Percentiles rank a stretch among this genome's conserved stretches.
These are phyloP conservation scores for Sialia sialis DNA, from an alignment of 2,113 vertebrate species.

Conservation along the genomic window DNA sequence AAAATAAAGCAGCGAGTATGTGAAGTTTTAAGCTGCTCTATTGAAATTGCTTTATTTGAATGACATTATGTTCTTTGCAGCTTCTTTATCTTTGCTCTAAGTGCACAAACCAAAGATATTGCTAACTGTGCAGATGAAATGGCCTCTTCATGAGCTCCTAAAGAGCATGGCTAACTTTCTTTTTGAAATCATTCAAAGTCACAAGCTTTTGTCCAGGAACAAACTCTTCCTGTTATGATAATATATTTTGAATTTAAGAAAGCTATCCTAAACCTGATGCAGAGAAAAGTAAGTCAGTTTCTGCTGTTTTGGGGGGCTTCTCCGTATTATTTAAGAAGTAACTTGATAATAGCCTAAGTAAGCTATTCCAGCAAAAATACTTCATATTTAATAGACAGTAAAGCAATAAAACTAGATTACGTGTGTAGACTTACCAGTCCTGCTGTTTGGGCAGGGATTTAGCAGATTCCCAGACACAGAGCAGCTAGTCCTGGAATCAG, in stretches of 20 bases:
- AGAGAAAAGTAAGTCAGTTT: not conserved
- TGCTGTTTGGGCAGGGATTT: conserved; percentile 39
- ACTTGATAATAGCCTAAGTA: not conserved
- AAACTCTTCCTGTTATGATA: not conserved
- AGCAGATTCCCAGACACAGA: conserved; percentile 52
- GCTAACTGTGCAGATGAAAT: not conserved
- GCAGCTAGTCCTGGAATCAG: not conserved
- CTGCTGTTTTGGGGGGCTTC: not conserved
- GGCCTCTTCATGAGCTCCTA: not conserved
- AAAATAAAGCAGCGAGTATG: not conserved
- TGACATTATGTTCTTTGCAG: not conserved
- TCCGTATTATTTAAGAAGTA: not conserved
- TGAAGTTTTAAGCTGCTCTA: not conserved
- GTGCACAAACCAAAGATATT: not conserved
- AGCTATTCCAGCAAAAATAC: not conserved
- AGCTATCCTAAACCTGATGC: not conserved
- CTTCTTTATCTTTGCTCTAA: not conserved
- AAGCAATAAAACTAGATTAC: conserved; percentile 2
- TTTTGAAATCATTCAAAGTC: not conserved
- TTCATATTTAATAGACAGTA: not conserved
- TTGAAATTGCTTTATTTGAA: not conserved
- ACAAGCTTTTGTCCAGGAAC: not conserved
- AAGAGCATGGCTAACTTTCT: not conserved
- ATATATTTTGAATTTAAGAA: not conserved
- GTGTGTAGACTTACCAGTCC: conserved; percentile 2